Evolutionary conservation across 2,888 invertebrate genomes (phyloP), one percentile per base, ranked within the genome.

Genomic region (Parnassius apollo): DNA sequence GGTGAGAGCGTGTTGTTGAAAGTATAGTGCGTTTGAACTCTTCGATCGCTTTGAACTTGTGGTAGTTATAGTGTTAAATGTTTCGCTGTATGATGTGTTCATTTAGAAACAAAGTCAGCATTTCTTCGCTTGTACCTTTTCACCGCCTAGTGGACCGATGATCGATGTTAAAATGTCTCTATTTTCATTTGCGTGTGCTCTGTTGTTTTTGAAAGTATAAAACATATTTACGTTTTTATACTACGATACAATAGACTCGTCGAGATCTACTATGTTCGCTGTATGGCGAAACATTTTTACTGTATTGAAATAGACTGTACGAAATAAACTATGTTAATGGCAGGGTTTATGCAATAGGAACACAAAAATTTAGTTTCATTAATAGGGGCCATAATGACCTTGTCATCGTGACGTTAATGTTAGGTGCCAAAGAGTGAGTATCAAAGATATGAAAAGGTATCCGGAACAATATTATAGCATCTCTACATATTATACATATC

Each of bases 361-460:
- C 70, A 68, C 66, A 72, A 73, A 59, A 69, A 68, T 71, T 67
- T 64, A 69, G 73, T 73, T 73, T 75, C 77, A 80, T 75, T 77
- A 75, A 74, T 71, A 75, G 76, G 80, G 59, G 77, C 74, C 79
- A 76, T 75, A 70, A 70, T 74, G 77, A 80, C 77, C 69, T 65
- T 65, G 78, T 80, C 78, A 79, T 75, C 80, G 76, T 75, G 81
- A 85, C 78, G 77, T 84, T 77, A 80, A 74, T 78, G 83, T 88
- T 87, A 87, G 88, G 91, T 91, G 91, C 91, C 91, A 91, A 91
- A 91, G 91, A 91, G 82, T 85, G 85, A 83, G 82, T 88, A 91
- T 91, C 91, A 91, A 91, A 91, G 91, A 88, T 82, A 77, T 73
- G 75, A 67, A 75, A 75, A 68, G 73, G 80, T 85, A 82, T 86